Percentiles rank a stretch among this genome's conserved stretches.
phyloP scores from a whole-genome alignment of 2,797 vertebrate genomes.

The Chrosomus eos region DNA sequence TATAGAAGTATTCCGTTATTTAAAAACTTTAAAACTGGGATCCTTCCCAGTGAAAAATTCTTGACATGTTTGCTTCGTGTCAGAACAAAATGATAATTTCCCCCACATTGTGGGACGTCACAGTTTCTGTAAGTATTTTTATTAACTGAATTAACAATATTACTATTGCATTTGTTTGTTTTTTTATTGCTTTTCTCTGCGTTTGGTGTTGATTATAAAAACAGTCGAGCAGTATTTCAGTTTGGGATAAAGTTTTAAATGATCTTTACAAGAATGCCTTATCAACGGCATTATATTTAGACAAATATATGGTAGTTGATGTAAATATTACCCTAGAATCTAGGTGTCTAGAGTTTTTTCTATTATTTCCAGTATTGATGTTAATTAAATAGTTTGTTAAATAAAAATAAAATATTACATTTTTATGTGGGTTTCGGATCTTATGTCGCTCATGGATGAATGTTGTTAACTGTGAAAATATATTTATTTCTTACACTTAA shows the following conservation, averaged over 20 bases:
- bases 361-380: background rate
- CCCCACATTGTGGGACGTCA: slow-evolving; percentile 19
- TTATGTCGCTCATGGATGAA: background rate
- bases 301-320: background rate
- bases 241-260: background rate
- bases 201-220: background rate
- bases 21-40: background rate
- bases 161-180: background rate
- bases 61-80: background rate
- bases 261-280: slow-evolving; percentile 15
- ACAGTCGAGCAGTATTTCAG: background rate
- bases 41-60: background rate
- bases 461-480: background rate
- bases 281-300: background rate
- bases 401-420: background rate
- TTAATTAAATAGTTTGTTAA: background rate
- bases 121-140: slow-evolving; percentile 56
- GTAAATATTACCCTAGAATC: background rate
- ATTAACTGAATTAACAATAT: background rate
- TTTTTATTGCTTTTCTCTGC: background rate
- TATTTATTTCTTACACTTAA: slow-evolving; percentile 9
- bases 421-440: background rate
- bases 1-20: background rate
- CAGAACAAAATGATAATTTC: background rate
- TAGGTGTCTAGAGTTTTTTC: background rate